Evolutionary conservation across 2,888 invertebrate genomes (phyloP).

Genomic region (Gastracanthus pulcherrimus): DNA sequence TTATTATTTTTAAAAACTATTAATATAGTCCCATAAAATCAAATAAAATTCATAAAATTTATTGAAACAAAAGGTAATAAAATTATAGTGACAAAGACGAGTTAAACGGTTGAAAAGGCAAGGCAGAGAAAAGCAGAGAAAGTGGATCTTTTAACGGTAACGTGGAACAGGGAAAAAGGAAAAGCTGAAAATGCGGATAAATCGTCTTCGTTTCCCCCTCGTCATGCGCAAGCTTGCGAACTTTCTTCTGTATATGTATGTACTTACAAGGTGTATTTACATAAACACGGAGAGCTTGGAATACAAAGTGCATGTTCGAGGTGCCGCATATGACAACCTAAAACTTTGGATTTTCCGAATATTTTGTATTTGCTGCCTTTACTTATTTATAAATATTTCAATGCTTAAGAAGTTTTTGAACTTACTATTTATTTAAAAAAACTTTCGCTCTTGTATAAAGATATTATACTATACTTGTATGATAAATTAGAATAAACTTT

Average conservation of each 20-base stretch:
- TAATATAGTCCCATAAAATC: too few species aligned
- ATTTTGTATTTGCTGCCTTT: neutral
- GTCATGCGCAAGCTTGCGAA: slow-evolving; percentile 32
- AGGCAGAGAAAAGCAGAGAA: neutral
- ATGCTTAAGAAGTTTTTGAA: too few species aligned
- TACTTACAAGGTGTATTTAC: slow-evolving; percentile 32
- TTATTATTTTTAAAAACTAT: too few species aligned
- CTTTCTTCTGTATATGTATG: slow-evolving; percentile 20
- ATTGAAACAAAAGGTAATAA: neutral
- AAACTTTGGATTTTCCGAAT: neutral
- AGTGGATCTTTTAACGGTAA: slow-evolving; percentile 2
- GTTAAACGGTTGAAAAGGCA: neutral
- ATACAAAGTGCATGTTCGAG: slow-evolving; percentile 30
- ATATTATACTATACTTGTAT: too few species aligned
- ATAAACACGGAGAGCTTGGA: slow-evolving; percentile 35
- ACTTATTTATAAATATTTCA: too few species aligned
- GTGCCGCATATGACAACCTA: slow-evolving; percentile 14
- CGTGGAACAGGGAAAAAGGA: neutral
- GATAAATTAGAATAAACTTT: too few species aligned
- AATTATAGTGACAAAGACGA: neutral
- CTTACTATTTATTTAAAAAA: too few species aligned
- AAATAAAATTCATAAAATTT: neutral
- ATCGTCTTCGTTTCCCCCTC: slow-evolving; percentile 41
- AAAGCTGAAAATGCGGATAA: slow-evolving; percentile 20
- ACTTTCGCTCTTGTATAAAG: too few species aligned